Conservation (phyloP, 2,888 invertebrate species). For the Malachius bipustulatus region DNA sequence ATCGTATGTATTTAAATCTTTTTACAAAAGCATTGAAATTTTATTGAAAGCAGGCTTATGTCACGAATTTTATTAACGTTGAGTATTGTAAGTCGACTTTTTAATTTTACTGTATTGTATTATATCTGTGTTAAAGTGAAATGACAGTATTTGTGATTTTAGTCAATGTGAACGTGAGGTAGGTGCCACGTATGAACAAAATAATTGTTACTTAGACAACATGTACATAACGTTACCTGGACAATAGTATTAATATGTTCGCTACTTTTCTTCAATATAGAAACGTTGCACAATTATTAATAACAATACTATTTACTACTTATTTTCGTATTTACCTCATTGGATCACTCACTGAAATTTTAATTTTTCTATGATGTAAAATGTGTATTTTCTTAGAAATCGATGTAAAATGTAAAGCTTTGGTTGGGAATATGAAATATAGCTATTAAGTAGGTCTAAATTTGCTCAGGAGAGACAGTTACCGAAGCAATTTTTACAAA, state of each 20-base stretch:
- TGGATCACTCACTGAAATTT: neutral
- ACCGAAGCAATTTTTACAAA: conserved; percentile 17
- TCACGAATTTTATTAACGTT: too few species aligned
- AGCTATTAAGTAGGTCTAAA: too few species aligned
- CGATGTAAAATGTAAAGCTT: too few species aligned
- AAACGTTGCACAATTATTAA: conserved; percentile 18
- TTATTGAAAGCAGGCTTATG: too few species aligned
- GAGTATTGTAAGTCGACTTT: too few species aligned
- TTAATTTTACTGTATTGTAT: too few species aligned
- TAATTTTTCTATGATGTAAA: conserved; percentile 1
- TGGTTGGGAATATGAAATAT: too few species aligned
- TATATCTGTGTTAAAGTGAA: neutral
- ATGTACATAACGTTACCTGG: conserved; percentile 17
- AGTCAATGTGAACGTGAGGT: conserved; percentile 22
- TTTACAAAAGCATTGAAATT: too few species aligned
- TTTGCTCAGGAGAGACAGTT: conserved; percentile 18
- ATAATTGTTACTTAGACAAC: conserved; percentile 16
- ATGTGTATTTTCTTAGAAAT: conserved; percentile 1
- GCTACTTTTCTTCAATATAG: conserved; percentile 13
- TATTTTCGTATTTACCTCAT: neutral
- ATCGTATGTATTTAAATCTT: too few species aligned
- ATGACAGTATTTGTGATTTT: conserved; percentile 24
- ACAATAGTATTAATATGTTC: conserved; percentile 18
- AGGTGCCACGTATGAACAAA: conserved; percentile 20
- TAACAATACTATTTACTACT: too few species aligned